Evolutionary conservation across 1,140 invertebrate species (phyloP).

Genomic region (Aradophagus sp.): DNA sequence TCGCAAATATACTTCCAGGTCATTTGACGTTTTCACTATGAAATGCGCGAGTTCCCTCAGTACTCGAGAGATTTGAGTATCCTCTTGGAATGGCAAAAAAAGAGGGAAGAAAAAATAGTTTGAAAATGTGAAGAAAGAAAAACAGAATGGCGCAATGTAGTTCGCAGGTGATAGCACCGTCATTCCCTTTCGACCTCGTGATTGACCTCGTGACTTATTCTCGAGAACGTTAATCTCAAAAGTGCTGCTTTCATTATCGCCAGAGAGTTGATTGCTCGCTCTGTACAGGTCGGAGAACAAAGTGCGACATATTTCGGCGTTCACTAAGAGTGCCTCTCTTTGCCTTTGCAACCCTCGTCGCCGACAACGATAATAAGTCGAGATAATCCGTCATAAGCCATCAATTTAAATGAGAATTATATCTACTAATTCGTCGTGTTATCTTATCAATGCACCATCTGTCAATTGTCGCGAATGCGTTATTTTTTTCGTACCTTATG

Average conservation of each 20-base stretch:
- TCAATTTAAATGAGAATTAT: too few relatives aligned
- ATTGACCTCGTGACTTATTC: constrained; percentile 52
- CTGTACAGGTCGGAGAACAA: constrained; percentile 5
- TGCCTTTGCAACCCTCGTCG: too few relatives aligned
- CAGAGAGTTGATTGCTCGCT: constrained; percentile 22
- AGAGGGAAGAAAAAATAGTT: constrained; percentile 8
- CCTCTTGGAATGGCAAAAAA: constrained; percentile 20
- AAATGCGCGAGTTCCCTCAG: constrained; percentile 38
- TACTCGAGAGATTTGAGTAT: constrained; percentile 51
- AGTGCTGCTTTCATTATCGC: constrained; percentile 29
- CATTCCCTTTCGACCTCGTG: constrained; percentile 10
- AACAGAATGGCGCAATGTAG: too few relatives aligned
- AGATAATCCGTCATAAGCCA: too few relatives aligned
- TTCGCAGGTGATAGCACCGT: too few relatives aligned
- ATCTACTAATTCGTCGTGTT: too few relatives aligned
- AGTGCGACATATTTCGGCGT: constrained; percentile 6
- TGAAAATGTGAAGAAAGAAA: too few relatives aligned
- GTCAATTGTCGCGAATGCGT: too few relatives aligned
- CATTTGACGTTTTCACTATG: constrained; percentile 47
- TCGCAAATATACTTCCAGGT: constrained; percentile 51
- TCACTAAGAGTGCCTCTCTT: not conserved
- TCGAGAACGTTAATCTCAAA: constrained; percentile 43
- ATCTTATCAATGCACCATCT: too few relatives aligned
- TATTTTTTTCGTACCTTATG: too few relatives aligned
- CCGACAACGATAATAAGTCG: too few relatives aligned